Evolutionary conservation across 2,113 vertebrate genomes (phyloP), one percentile per base, ranked within the genome.

Genomic region (Amia ocellicauda): DNA sequence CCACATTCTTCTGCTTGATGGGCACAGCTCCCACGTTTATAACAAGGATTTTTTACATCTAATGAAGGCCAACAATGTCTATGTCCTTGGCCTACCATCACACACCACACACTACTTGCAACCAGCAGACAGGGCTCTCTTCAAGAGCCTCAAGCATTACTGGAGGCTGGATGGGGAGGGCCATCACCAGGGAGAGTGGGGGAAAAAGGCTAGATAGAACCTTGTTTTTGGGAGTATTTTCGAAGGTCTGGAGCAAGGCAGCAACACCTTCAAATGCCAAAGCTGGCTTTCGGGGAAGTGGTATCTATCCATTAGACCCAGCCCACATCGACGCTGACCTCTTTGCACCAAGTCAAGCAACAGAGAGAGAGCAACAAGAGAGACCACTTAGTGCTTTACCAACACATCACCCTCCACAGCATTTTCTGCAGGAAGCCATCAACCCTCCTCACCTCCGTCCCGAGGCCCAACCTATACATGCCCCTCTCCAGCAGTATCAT

Each of bases 81-180:
- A 66, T 16, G 19, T 66, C 4, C 45, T 62, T 24, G 29, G 40
- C 59, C 62, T 62, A 16, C 58, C 58, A 20, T 3, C 59, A 3
- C 49, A 55, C 50, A 67, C 65, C 5, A 62, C 66, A 24, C 51
- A 56, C 19, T 49, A 14, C 1, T 40, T 68, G 2, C 59, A 68
- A 22, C 66, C n/a, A n/a, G n/a, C n/a, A n/a, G n/a, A 68, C 59
- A 68, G 56, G 27, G 51, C 26, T 0, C 66, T 68, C 5, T 67
- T 55, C 27, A 55, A 31, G 11, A 31, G n/a, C 16, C 16, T 61
- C n/a, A 68, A 49, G 19, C 51, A 61, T n/a, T 8, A 36, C 17
- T 62, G 58, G 59, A 9, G 36, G 20, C 16, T 42, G 26, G 50
- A 62, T n/a, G 17, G 64, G 45, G 42, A 24, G 56, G 19, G 50